A percentile compares a stretch with the other conserved stretches of the same genome.
These are phyloP conservation scores for Xiphophorus maculatus DNA, from an alignment of 2,113 vertebrate genomes.

Conservation along the genomic window DNA sequence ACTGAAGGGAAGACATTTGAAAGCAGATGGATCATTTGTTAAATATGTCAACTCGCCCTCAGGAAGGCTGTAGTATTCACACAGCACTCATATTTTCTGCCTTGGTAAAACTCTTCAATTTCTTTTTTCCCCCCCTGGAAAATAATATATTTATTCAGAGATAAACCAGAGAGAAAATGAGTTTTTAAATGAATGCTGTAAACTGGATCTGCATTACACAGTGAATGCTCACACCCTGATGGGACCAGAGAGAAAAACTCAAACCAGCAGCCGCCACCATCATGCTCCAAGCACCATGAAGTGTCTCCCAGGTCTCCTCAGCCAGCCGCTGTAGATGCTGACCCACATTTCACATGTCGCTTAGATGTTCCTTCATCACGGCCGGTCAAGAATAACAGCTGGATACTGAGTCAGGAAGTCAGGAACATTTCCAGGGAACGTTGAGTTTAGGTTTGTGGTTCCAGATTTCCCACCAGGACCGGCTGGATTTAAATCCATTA, in stretches of 20 bases:
- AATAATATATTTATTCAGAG: background rate
- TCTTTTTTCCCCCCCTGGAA: background rate
- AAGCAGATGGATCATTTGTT: constrained; percentile 16
- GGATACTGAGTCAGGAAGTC: background rate
- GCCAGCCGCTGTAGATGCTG: constrained; percentile 51
- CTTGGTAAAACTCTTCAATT: background rate
- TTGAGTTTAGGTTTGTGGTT: background rate
- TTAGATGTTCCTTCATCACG: background rate
- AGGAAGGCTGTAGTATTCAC: constrained; percentile 11
- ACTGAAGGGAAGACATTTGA: constrained; percentile 1
- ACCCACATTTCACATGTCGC: constrained; percentile 36
- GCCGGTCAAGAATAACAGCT: background rate
- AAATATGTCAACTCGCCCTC: constrained; percentile 29
- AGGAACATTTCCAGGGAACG: background rate
- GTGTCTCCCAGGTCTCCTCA: constrained; percentile 22
- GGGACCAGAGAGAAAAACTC: background rate
- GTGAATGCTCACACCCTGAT: background rate
- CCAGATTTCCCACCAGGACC: background rate
- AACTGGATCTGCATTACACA: background rate
- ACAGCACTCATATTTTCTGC: background rate
- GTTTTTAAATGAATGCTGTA: background rate
- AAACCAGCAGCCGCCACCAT: background rate
- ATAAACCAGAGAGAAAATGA: background rate
- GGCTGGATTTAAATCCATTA: background rate
- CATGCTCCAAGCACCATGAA: constrained; percentile 22